Evolutionary conservation across 2,113 vertebrate genomes (phyloP).

Genomic region (Paedocypris sp.): DNA sequence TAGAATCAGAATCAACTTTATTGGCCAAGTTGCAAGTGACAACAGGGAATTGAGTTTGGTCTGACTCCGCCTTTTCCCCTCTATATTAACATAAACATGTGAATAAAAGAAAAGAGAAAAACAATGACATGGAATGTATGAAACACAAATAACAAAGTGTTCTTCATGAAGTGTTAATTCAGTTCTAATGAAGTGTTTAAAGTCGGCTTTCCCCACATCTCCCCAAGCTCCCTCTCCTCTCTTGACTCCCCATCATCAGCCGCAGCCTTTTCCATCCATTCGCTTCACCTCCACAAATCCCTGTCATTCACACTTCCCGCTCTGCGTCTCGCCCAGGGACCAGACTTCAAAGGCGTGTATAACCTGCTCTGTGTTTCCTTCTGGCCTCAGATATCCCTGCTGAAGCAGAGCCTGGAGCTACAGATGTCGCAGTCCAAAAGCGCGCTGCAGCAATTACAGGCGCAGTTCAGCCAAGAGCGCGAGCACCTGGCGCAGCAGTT

Average conservation of each 20-base stretch:
- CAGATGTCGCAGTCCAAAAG: slow-evolving; percentile 93
- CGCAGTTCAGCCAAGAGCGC: slow-evolving; percentile 86
- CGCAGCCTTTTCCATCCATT: background rate
- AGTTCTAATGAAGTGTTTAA: too few relatives aligned
- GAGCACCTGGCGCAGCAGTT: slow-evolving; percentile 87
- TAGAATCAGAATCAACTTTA: background rate
- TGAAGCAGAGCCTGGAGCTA: slow-evolving; percentile 96
- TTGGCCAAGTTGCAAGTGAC: background rate
- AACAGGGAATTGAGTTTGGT: too few relatives aligned
- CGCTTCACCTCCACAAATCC: background rate
- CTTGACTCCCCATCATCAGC: background rate
- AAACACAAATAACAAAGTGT: too few relatives aligned
- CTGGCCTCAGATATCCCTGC: slow-evolving; percentile 78
- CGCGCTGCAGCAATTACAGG: slow-evolving; percentile 87
- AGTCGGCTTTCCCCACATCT: too few relatives aligned
- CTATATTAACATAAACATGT: too few relatives aligned
- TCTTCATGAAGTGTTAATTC: too few relatives aligned
- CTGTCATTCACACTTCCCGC: background rate
- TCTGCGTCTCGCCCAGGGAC: background rate
- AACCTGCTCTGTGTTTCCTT: slow-evolving; percentile 5
- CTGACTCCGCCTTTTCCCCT: too few relatives aligned
- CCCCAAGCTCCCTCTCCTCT: background rate
- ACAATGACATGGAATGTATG: too few relatives aligned
- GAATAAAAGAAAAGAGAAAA: too few relatives aligned
- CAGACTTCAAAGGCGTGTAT: background rate